Base-by-base conservation (phyloP, 2,113 vertebrate species). In the Procapra przewalskii region DNA sequence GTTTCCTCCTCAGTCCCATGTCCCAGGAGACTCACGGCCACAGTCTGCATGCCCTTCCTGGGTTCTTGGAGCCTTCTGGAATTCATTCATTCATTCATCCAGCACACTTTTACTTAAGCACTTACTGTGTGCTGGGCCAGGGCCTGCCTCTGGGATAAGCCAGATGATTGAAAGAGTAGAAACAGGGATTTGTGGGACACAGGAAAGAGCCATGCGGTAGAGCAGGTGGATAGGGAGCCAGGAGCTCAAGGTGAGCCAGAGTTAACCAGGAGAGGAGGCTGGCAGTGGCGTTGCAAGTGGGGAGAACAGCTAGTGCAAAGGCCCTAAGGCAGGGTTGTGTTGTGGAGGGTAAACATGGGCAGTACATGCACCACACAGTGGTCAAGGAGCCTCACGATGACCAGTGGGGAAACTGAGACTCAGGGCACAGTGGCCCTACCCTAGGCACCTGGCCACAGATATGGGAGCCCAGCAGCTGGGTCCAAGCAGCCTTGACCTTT, bases 341-440 rank as follows among this genome's bases (percentile, higher is more conserved):
- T n/a, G 21, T 3, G 40, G 23, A 17, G 80, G 21, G 14, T 25
- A 55, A 43, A 52, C 23, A 0, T 1, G 19, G 60, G n/a, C 3
- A 23, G 27, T 33, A 40, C 11, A 11, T 8, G 33, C 3, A 31
- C 25, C 33, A 4, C 0, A 0, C 13, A 1, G 54, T 2, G 11
- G 25, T 33, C 6, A 2, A 5, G 33, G 79, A 27, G 36, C 67
- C 71, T 40, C 27, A 21, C 7, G 40, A 21, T 36, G 31, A 23
- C 25, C 1, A 9, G 1, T 9, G 25, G 23, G n/a, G 21, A 25
- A 55, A 54, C 77, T n/a, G 29, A 45, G 80, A 40, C 36, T 55
- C 17, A 36, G n/a, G 45, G 40, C 83, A 77, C 43, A 11, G 2
- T 88, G 60, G 43, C 29, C 54, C 75, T 77, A 57, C 54, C 62